These are phyloP conservation scores for Lipotes vexillifer DNA, from an alignment of 2,113 vertebrate genomes.

Conservation along the genomic window DNA sequence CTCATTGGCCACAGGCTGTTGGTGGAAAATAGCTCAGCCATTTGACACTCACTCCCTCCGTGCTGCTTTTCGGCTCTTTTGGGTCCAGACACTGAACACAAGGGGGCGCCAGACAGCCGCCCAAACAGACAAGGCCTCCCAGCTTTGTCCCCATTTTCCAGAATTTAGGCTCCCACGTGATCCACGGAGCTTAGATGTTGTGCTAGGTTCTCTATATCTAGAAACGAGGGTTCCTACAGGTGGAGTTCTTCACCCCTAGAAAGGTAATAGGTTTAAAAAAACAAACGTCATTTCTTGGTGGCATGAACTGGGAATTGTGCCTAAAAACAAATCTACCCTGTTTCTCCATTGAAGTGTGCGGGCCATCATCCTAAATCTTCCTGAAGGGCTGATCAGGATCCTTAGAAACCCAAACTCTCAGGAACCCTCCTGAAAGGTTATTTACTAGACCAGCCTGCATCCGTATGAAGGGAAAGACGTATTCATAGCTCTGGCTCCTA, in stretches of 20 bases:
- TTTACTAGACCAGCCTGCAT: not conserved
- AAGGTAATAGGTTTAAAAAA: not conserved
- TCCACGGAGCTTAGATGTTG: not conserved
- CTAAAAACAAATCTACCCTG: not conserved
- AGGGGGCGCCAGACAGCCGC: constrained; percentile 32
- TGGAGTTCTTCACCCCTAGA: not conserved
- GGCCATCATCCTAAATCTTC: not conserved
- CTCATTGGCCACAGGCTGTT: not conserved
- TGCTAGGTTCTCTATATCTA: not conserved
- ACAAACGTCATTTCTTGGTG: not conserved
- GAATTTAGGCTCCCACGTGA: not conserved
- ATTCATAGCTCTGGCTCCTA: not conserved
- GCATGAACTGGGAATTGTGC: not conserved
- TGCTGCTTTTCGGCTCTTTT: not conserved
- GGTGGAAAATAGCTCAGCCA: not conserved
- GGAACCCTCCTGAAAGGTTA: not conserved
- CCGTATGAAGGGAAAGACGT: not conserved
- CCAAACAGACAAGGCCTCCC: not conserved
- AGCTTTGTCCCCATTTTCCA: not conserved
- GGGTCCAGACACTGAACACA: not conserved
- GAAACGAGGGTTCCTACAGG: not conserved
- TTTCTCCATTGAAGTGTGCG: not conserved
- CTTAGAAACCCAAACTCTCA: not conserved
- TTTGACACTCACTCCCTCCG: not conserved
- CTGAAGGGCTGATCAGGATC: not conserved